Base-by-base conservation (phyloP, 1,140 invertebrate species). In the Nixonia krombeini region DNA sequence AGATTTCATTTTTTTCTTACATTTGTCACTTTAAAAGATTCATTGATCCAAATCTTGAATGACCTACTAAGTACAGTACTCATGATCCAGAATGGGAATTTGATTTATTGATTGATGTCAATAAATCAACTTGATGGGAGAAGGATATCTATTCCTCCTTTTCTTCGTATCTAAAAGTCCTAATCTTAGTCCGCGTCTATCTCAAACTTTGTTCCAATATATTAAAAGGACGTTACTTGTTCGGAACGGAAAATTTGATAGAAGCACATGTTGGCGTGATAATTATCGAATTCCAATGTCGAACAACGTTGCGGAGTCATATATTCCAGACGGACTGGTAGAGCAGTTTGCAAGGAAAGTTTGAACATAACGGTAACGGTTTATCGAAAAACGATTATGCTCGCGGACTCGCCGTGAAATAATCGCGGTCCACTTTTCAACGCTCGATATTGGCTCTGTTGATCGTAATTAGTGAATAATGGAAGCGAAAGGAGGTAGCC, bases 361-460 rank as follows among this genome's bases (percentile, higher is more conserved):
- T 57, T 47, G 50, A 57, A 38, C 56, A 55, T 49, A 57, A 52
- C 67, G 47, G 31, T 52, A 70, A 57, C 42, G 61, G 55, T 69
- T 70, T 70, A 70, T 70, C 61, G 67, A 62, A 61, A 70, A 70
- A 64, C 67, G 61, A 70, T 70, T 70, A 70, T 56, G 40, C 55
- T 59, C 45, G 26, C 42, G 31, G 64, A 55, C 26, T 63, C 41
- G 6, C 25, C 26, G 59, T 64, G 63, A 64, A 70, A 61, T 64
- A 63, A 61, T 55, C 56, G 28, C 59, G 45, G 46, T 55, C 59
- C 45, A 46, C 41, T 52, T 51, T 50, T 59, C 40, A 50, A 46
- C 40, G 55, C 31, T 64, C 61, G 51, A 61, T 64, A 65, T 70
- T 61, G 59, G 56, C 64, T 65, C 41, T 61, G 61, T 65, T 70